Evolutionary conservation across 2,888 invertebrate species (phyloP).

Genomic region (Macrosoma leucophasiata): DNA sequence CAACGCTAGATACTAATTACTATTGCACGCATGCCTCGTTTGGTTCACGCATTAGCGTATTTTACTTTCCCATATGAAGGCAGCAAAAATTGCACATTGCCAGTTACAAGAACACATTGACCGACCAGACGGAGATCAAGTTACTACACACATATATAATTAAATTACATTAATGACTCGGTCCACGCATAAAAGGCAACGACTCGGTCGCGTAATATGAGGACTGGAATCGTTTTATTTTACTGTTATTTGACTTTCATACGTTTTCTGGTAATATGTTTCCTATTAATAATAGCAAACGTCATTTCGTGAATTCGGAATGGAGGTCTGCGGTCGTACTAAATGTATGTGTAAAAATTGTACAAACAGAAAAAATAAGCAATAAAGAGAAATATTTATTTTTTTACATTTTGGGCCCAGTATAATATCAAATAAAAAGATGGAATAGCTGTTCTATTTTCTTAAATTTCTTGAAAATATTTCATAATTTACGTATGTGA

Average conservation of each 20-base stretch:
- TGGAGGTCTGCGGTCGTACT: too few relatives aligned
- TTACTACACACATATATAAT: constrained; percentile 21
- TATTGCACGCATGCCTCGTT: neutral
- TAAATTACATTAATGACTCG: constrained; percentile 47
- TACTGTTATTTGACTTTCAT: constrained; percentile 49
- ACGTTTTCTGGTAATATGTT: constrained; percentile 6
- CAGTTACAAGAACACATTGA: constrained; percentile 1
- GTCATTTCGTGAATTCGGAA: neutral
- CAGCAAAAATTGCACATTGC: neutral
- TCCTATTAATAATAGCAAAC: constrained; percentile 14
- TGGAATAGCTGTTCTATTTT: too few relatives aligned
- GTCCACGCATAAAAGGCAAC: constrained; percentile 57
- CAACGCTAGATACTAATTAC: neutral
- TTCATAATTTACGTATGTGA: too few relatives aligned
- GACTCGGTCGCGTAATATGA: constrained; percentile 47
- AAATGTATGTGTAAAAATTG: too few relatives aligned
- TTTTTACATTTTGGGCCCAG: too few relatives aligned
- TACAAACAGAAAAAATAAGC: too few relatives aligned
- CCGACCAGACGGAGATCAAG: constrained; percentile 5
- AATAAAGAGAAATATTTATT: too few relatives aligned
- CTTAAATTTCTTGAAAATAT: too few relatives aligned
- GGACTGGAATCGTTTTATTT: constrained; percentile 55
- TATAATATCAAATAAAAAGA: too few relatives aligned
- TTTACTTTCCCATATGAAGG: neutral
- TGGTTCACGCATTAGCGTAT: neutral